Conservation (phyloP, 2,888 invertebrate species). For the Hofmannophila pseudospretella region DNA sequence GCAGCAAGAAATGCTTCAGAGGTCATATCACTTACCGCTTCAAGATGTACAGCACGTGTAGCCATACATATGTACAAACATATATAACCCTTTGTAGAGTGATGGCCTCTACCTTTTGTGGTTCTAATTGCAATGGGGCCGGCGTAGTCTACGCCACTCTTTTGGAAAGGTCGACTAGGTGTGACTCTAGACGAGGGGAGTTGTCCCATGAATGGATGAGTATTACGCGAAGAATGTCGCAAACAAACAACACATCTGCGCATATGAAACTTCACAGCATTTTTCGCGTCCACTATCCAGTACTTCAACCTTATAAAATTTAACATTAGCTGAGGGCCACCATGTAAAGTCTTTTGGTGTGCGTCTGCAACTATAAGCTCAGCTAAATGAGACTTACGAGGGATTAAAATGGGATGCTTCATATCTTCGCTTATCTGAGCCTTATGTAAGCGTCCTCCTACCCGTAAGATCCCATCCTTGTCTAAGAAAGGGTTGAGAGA, state of each 20-base stretch:
- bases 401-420: not conserved
- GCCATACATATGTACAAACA: not conserved
- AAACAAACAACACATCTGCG: not conserved
- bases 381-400: not conserved
- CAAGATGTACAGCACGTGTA: not conserved
- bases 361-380: not conserved
- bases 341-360: too few species aligned
- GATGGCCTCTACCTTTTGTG: not conserved
- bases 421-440: not conserved
- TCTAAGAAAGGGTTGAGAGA: too few species aligned
- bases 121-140: not conserved
- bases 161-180: not conserved
- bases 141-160: not conserved
- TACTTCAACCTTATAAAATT: not conserved
- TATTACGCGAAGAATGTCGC: not conserved
- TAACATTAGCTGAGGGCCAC: not conserved
- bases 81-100: not conserved
- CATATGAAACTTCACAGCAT: not conserved
- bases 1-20: not conserved
- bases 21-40: not conserved
- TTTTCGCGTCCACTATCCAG: not conserved
- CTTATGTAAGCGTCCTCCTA: not conserved
- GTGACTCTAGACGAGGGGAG: not conserved
- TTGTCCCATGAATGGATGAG: not conserved
- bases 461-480: not conserved